Evolutionary conservation across 2,113 vertebrate genomes (phyloP).

Genomic region (Paraplagusia blochii): DNA sequence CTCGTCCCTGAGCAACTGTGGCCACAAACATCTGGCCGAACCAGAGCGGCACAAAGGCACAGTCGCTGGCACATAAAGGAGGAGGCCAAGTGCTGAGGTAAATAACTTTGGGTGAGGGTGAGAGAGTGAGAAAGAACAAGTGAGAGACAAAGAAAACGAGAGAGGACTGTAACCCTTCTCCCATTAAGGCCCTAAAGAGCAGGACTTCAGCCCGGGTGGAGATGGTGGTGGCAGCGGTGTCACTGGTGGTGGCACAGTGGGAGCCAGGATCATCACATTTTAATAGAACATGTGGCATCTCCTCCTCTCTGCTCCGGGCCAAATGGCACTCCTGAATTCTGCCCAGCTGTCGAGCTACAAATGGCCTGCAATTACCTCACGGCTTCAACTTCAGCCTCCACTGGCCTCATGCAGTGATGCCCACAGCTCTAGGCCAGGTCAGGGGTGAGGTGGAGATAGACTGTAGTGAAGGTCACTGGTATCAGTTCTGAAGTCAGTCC

Average conservation of each 20-base stretch:
- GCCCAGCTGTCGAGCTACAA: constrained; percentile 72
- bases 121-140: constrained; percentile 36
- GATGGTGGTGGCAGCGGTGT: background rate
- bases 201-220: constrained; percentile 65
- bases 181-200: constrained; percentile 77
- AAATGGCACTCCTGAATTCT: constrained; percentile 73
- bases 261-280: constrained; percentile 74
- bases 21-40: constrained; percentile 67
- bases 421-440: no score
- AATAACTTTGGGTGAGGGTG: constrained; percentile 38
- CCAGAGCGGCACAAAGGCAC: constrained; percentile 57
- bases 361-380: constrained; percentile 63
- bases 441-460: no score
- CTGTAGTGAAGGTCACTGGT: no score
- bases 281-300: constrained; percentile 74
- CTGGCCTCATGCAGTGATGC: no score
- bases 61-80: constrained; percentile 50
- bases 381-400: constrained; percentile 7
- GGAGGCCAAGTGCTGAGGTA: constrained; percentile 55
- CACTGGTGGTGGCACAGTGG: constrained; percentile 34
- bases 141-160: constrained; percentile 13
- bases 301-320: constrained; percentile 57
- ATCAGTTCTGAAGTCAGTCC: no score
- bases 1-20: constrained; percentile 26
- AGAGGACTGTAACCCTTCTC: constrained; percentile 27